Percentiles rank a stretch among this genome's conserved stretches.
Evolutionary conservation across 2,113 vertebrate genomes (phyloP).

Genomic region (Colaptes auratus): DNA sequence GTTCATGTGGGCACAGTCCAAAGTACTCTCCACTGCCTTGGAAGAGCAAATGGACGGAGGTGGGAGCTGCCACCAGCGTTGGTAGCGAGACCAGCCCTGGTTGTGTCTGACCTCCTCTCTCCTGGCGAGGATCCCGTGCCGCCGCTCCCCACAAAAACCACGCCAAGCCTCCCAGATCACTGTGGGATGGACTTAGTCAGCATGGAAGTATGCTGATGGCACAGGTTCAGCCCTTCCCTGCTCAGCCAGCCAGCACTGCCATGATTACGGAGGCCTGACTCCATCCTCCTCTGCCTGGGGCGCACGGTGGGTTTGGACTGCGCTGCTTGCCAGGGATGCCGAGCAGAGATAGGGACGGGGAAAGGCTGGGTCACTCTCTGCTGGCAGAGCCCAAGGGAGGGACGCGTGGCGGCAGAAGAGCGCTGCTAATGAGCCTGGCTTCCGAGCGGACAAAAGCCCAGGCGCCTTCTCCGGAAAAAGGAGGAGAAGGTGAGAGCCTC

Average conservation of each 20-base stretch:
- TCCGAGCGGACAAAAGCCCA: not conserved
- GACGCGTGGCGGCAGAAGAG: not conserved
- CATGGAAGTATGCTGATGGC: not conserved
- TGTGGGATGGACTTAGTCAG: not conserved
- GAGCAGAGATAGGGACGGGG: not conserved
- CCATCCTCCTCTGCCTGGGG: not conserved
- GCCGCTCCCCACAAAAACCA: not conserved
- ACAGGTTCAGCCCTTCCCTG: not conserved
- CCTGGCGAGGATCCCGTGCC: not conserved
- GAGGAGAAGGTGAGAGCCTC: slow-evolving; percentile 5
- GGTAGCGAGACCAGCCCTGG: not conserved
- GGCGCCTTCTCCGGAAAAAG: slow-evolving; percentile 46
- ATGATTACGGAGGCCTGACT: accelerated
- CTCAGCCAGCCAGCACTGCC: not conserved
- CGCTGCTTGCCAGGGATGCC: not conserved
- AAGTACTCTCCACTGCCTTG: not conserved
- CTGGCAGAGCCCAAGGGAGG: not conserved
- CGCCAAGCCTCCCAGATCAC: accelerated
- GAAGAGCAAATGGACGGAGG: not conserved
- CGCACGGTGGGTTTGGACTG: accelerated
- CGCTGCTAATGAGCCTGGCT: not conserved
- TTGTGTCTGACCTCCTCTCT: not conserved
- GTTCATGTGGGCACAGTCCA: not conserved
- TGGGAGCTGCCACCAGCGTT: accelerated
- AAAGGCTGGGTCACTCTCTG: not conserved